Evolutionary conservation across 2,113 vertebrate species (phyloP), one percentile per base, ranked within the genome.

Genomic region (Hydrolagus affinis): DNA sequence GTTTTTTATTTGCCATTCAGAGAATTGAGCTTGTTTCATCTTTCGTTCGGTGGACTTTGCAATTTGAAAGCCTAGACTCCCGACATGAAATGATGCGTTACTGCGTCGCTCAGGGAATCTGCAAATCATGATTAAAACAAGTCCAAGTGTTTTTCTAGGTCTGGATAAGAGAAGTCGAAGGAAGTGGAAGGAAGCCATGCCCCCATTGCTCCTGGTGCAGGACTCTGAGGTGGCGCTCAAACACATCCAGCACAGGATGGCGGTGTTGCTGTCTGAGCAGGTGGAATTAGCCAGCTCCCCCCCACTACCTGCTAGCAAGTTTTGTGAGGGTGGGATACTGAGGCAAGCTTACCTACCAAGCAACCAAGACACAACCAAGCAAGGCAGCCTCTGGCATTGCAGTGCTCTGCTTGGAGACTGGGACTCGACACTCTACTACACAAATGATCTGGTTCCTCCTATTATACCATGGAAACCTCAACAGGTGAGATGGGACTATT

Each of bases 171-270:
- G 89, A 25, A 85, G 87, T 0, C 91, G 92, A 0, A 95, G 90
- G 87, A 90, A 89, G 0, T 88, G 85, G 0, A 17, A 62, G 32
- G 69, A 89, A 0, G 56, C 59, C 0, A 88, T 93, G 0, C 91
- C 94, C 7, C 95, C 96, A 0, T 93, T 91, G 0, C 90, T 99
- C 64, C 89, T 99, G 64, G 86, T 94, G 10, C 96, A 97, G 90
- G 95, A 96, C 86, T 88, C 93, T 0, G 89, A 93, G 86, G 90
- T 87, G 57, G 90, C 88, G 1, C 89, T 86, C 66, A 86, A 80
- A 6, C 94, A 93, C 87, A 92, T 95, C 25, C 93, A 97, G 89
- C 94, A 95, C 3, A 91, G 95, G 0, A 92, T 96, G 8, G 93
- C 95, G 3, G 90, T 97, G 69, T 91, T 95, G 30, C 91, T 98